phyloP scores from a whole-genome alignment of 2,797 vertebrate species.

The Sebastes kiyomatsui region DNA sequence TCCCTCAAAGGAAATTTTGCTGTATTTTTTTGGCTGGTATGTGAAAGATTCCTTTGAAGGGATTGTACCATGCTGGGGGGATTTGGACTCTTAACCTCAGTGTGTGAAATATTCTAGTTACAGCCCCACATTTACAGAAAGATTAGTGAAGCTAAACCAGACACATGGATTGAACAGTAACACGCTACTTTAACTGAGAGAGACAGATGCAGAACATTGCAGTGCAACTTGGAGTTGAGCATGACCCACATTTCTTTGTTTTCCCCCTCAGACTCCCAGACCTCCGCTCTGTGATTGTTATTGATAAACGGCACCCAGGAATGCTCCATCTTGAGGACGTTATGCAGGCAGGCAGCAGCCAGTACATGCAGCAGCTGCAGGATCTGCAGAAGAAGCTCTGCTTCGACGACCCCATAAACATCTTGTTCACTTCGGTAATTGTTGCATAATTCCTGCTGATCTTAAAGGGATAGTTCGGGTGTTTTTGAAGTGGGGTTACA shows the following conservation, averaged over 20 bases:
- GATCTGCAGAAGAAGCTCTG: constrained; percentile 83
- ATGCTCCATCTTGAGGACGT: constrained; percentile 87
- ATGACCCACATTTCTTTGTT: background rate
- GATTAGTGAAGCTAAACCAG: background rate
- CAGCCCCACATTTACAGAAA: background rate
- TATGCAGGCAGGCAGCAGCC: constrained; percentile 85
- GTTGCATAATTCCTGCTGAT: background rate
- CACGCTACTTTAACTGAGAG: background rate
- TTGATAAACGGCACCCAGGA: constrained; percentile 86
- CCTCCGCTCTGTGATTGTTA: constrained; percentile 84
- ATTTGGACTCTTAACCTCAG: background rate
- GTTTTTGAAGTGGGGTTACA: background rate
- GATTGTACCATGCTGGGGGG: background rate
- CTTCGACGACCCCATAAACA: constrained; percentile 90
- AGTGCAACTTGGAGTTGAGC: background rate
- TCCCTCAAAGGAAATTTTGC: background rate
- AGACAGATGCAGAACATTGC: background rate
- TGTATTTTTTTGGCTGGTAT: background rate
- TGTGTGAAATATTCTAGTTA: background rate
- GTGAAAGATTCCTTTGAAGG: background rate
- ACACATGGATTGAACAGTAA: background rate
- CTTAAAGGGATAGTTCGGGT: background rate
- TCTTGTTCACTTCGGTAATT: constrained; percentile 94
- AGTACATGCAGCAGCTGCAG: constrained; percentile 79
- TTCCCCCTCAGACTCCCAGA: constrained; percentile 86